phyloP scores from a whole-genome alignment of 2,113 vertebrate genomes.

The Epinephelus cyanopodus region DNA sequence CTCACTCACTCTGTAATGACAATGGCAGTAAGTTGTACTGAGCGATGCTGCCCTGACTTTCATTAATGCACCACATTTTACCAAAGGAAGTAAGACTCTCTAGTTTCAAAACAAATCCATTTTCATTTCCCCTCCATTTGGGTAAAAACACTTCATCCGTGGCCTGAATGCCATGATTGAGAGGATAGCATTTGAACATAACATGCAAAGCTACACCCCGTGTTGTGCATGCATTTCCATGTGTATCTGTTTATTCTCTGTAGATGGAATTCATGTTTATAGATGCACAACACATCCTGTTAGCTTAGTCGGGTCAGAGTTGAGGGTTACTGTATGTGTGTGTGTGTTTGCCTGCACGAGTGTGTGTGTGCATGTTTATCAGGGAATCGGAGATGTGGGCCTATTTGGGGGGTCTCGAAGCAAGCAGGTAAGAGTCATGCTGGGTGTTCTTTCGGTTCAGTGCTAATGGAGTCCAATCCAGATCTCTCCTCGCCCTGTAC shows the following conservation, averaged over 20 bases:
- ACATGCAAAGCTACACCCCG: conserved; percentile 43
- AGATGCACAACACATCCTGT: conserved; percentile 73
- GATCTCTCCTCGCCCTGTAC: conserved; percentile 34
- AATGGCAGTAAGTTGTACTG: conserved; percentile 1
- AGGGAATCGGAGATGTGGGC: conserved; percentile 57
- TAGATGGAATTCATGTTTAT: conserved; percentile 65
- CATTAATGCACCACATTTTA: conserved; percentile 32
- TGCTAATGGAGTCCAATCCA: conserved; percentile 76
- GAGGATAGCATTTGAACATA: conserved; percentile 36
- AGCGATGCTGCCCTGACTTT: conserved; percentile 25
- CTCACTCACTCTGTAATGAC: conserved; percentile 34
- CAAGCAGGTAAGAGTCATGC: conserved; percentile 73
- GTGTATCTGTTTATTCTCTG: conserved; percentile 61
- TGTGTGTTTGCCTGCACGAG: conserved; percentile 14
- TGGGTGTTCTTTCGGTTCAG: conserved; percentile 69
- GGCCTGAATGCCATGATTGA: conserved; percentile 39
- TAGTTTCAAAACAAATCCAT: conserved; percentile 52
- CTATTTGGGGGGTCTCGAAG: conserved; percentile 64
- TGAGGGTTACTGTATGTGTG: conserved; percentile 62
- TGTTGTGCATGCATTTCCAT: conserved; percentile 49
- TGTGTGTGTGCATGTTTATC: conserved; percentile 60
- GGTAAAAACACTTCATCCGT: conserved; percentile 41
- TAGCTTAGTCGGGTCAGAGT: conserved; percentile 70
- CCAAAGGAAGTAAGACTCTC: conserved; percentile 14
- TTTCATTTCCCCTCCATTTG: conserved; percentile 56